These are phyloP conservation scores for Aquatica leii DNA, from an alignment of 2,888 invertebrate species.

Conservation along the genomic window DNA sequence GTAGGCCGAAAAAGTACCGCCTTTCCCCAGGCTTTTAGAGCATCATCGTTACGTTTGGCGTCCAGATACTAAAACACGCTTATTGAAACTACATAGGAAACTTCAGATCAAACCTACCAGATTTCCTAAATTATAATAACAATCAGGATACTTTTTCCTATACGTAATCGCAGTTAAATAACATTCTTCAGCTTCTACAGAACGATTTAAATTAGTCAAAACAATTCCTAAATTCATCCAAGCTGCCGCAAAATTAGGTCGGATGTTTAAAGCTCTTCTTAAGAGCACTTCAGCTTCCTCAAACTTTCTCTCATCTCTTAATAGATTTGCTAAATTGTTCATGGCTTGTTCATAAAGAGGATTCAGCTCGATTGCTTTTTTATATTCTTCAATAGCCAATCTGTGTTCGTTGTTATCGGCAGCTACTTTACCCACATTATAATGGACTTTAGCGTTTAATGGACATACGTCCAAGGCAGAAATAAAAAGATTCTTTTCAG, in stretches of 20 bases:
- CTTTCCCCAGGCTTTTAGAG: conserved; percentile 82
- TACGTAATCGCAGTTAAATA: conserved; percentile 82
- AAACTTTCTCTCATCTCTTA: conserved; percentile 74
- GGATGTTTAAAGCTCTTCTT: conserved; percentile 73
- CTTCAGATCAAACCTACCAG: conserved; percentile 68
- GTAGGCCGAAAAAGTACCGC: conserved; percentile 79
- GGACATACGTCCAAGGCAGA: conserved; percentile 90
- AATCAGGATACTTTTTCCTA: conserved; percentile 87
- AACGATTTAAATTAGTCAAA: conserved; percentile 75
- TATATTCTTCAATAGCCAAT: conserved; percentile 81
- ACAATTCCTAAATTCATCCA: conserved; percentile 99
- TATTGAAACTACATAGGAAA: not conserved
- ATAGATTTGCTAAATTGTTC: conserved; percentile 91
- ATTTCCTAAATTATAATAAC: conserved; percentile 94
- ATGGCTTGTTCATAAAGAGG: conserved; percentile 90
- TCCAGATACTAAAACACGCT: conserved; percentile 75
- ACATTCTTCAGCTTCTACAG: conserved; percentile 76
- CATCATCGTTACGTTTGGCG: conserved; percentile 74
- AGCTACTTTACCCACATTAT: conserved; percentile 91
- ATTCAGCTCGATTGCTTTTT: conserved; percentile 66
- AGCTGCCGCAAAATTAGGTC: conserved; percentile 89
- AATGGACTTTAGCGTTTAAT: conserved; percentile 91
- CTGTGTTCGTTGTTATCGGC: conserved; percentile 75
- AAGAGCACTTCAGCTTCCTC: conserved; percentile 79
- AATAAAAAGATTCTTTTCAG: conserved; percentile 78